A percentile compares a stretch with the other conserved stretches of the same genome.
These are phyloP conservation scores for Sapayoa aenigma DNA, from an alignment of 2,113 vertebrate genomes.

Conservation along the genomic window DNA sequence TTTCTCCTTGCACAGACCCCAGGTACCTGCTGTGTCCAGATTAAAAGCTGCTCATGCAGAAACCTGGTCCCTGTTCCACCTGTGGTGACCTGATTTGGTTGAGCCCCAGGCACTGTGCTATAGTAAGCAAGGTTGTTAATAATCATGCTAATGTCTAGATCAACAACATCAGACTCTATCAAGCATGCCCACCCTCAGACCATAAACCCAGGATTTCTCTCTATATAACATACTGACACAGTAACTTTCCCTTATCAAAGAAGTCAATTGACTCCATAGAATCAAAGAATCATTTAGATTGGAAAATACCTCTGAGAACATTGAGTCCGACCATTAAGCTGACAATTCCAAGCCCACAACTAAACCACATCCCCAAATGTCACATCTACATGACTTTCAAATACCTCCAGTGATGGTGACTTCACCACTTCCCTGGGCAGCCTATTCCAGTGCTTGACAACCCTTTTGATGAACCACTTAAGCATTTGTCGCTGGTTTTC, in stretches of 20 bases:
- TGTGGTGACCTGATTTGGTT: neutral
- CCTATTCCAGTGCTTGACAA: neutral
- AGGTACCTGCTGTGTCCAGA: neutral
- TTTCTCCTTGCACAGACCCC: accelerated
- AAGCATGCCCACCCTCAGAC: neutral
- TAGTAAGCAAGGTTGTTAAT: neutral
- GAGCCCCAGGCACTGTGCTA: neutral
- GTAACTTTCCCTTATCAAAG: neutral
- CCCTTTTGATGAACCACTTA: neutral
- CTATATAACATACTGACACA: neutral
- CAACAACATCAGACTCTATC: neutral
- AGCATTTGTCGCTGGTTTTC: neutral
- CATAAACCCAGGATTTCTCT: neutral
- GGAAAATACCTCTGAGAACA: neutral
- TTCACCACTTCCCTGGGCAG: neutral
- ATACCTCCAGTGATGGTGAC: neutral
- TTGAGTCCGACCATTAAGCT: neutral
- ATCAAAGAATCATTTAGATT: neutral
- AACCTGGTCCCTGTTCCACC: neutral
- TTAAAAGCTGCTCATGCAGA: neutral
- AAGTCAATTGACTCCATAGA: neutral
- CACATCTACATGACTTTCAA: neutral
- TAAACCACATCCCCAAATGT: neutral
- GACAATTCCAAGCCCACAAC: neutral
- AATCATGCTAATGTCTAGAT: neutral